A percentile compares a stretch with the other conserved stretches of the same genome.
Conservation (phyloP, 2,797 vertebrate genomes). For the Gila robusta region DNA sequence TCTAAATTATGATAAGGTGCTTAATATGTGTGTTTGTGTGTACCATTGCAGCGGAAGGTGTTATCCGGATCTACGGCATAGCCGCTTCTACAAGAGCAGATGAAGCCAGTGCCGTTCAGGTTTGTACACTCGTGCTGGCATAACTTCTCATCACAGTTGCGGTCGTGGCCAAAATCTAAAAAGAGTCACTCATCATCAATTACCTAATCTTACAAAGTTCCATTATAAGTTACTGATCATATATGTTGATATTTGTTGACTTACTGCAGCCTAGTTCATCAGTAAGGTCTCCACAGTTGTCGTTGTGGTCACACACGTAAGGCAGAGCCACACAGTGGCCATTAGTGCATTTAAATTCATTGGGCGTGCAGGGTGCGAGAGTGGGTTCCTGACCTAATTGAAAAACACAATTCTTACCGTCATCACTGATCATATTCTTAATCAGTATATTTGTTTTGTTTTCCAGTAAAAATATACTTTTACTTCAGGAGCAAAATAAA, state of each 20-base stretch:
- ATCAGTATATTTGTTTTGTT: background rate
- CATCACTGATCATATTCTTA: background rate
- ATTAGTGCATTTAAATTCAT: constrained; percentile 94
- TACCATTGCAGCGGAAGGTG: constrained; percentile 92
- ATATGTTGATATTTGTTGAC: constrained; percentile 67
- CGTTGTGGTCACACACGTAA: constrained; percentile 91
- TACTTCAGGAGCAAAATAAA: background rate
- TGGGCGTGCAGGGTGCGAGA: constrained; percentile 86
- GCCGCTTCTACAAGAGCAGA: constrained; percentile 91
- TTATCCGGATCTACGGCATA: constrained; percentile 83
- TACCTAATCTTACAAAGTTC: background rate
- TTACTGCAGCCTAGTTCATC: constrained; percentile 97
- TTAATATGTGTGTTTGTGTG: constrained; percentile 9
- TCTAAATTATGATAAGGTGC: background rate
- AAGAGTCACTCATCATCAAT: constrained; percentile 6
- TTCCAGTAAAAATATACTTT: background rate
- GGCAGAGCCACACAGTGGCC: constrained; percentile 87
- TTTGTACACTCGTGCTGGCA: constrained; percentile 98
- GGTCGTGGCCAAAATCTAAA: constrained; percentile 83
- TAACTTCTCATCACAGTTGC: constrained; percentile 88
- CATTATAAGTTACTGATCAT: background rate
- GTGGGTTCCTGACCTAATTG: constrained; percentile 87
- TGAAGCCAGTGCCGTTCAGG: constrained; percentile 87
- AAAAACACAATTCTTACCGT: background rate
- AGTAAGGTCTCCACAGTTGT: constrained; percentile 93